Base-by-base conservation (phyloP, 64 coral and sea anemone genomes). In the Actinia equina region DNA sequence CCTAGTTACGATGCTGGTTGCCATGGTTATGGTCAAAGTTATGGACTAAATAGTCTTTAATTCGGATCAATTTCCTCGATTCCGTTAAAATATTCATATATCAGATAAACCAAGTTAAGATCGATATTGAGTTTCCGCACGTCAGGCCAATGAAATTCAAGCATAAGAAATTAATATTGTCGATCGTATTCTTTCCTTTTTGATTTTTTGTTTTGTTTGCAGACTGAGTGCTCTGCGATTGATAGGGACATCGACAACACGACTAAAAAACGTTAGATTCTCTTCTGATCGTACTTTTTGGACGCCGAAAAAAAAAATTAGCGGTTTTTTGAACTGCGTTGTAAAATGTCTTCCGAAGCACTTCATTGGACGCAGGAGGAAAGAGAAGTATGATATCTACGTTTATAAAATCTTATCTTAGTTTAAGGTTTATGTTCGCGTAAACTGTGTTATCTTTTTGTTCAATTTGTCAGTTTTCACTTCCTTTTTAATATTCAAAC, bases 281-380 rank as follows among this genome's bases (percentile, higher is more conserved):
- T 49, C 46, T 8, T 49, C 46, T 49, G 63, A 67, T 5, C 63
- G 2, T 3, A 23, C 63, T 67, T 67, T 67, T 71, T 71, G 25
- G 13, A 37, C 27, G 26, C 69, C 22, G 0, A 65, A 23, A 23
- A 65, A 8, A 9, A 65, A 23, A 4, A 23, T 65, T 65, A 65
- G 62, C 62, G 62, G n/a, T 9, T 65, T 65, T 65, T 22, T 60
- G 19, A 23, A 65, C 19, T 23, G 62, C 55, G 7, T 74, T 74
- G n/a, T 10, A 74, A 74, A 26, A 74, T 74, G 69, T 74, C 69
- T 74, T 74, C 69, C 14, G 69, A 74, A 27, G 16, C 69, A 41
- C 69, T 74, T 14, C 69, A 74, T 42, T 74, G 69, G 69, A 74
- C 69, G 69, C 69, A 74, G 14, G 69, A 74, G 13, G 69, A 74